These are phyloP conservation scores for Arctopsyche grandis DNA, from an alignment of 1,140 invertebrate genomes.

Conservation along the genomic window DNA sequence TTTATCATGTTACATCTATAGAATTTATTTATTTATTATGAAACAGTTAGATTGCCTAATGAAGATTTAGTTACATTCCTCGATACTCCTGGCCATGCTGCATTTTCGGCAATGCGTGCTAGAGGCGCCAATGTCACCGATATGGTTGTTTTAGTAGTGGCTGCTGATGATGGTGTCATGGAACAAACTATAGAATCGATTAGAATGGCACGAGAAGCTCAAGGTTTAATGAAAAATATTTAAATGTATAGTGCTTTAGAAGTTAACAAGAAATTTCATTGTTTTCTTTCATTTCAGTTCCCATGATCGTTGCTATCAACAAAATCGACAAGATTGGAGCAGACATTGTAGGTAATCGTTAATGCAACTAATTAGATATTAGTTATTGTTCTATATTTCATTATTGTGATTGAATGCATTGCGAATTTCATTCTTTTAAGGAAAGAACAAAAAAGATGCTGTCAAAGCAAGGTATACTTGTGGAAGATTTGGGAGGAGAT, in stretches of 20 bases:
- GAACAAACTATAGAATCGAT: conserved; percentile 92
- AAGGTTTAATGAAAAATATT: conserved; percentile 67
- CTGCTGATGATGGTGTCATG: conserved; percentile 99
- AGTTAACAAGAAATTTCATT: neutral
- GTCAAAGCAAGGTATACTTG: conserved; percentile 78
- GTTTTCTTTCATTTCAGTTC: conserved; percentile 74
- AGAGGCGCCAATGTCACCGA: conserved; percentile 94
- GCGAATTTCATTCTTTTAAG: conserved; percentile 62
- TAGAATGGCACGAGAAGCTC: conserved; percentile 77
- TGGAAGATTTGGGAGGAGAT: conserved; percentile 93
- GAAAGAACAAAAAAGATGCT: conserved; percentile 80
- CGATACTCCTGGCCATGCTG: conserved; percentile 99
- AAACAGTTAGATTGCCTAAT: conserved; percentile 73
- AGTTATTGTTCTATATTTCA: neutral
- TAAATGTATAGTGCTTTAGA: neutral
- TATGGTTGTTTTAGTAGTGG: conserved; percentile 95
- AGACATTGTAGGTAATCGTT: conserved; percentile 78
- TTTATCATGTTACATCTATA: neutral
- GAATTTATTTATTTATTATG: conserved; percentile 48
- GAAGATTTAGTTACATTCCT: conserved; percentile 90
- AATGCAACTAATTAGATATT: conserved; percentile 13
- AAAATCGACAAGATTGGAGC: conserved; percentile 95
- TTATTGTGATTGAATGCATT: neutral
- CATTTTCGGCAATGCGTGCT: conserved; percentile 91
- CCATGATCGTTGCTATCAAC: conserved; percentile 98